These are phyloP conservation scores for Mizuhopecten yessoensis DNA, from an alignment of 1,140 invertebrate genomes.

Conservation along the genomic window DNA sequence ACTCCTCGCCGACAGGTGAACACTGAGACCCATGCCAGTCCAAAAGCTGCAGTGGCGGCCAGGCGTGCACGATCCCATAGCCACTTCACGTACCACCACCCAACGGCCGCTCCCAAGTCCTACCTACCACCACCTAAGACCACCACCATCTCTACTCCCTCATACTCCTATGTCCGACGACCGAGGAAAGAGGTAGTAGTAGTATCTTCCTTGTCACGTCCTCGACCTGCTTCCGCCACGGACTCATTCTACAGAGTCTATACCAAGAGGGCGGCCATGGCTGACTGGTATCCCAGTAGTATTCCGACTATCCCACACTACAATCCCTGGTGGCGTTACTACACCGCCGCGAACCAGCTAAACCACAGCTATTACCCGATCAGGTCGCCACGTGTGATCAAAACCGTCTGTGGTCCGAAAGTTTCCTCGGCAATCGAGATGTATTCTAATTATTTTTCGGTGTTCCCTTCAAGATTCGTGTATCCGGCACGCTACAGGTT, in stretches of 20 bases:
- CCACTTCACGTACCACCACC: conserved; percentile 42
- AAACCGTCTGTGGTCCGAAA: neutral
- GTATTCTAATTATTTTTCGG: conserved; percentile 39
- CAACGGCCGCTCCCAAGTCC: conserved; percentile 51
- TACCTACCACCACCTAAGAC: conserved; percentile 55
- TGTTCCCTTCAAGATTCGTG: neutral
- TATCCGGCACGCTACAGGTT: conserved; percentile 18
- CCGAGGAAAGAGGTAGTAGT: conserved; percentile 60
- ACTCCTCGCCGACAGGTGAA: conserved; percentile 68
- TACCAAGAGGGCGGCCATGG: conserved; percentile 55
- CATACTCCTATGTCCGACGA: conserved; percentile 52
- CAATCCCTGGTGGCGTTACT: neutral
- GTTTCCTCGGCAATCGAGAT: neutral
- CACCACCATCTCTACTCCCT: conserved; percentile 44
- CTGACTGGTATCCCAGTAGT: conserved; percentile 49
- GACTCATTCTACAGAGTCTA: conserved; percentile 42
- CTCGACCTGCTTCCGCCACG: conserved; percentile 49
- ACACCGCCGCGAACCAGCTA: neutral
- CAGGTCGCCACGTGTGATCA: conserved; percentile 16
- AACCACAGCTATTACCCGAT: neutral
- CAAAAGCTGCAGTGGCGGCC: conserved; percentile 65
- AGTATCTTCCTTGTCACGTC: conserved; percentile 47
- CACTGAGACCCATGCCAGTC: conserved; percentile 66
- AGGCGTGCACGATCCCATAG: conserved; percentile 61
- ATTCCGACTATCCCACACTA: conserved; percentile 1